Conservation (phyloP, 1,140 invertebrate genomes). For the Telenomus remus region DNA sequence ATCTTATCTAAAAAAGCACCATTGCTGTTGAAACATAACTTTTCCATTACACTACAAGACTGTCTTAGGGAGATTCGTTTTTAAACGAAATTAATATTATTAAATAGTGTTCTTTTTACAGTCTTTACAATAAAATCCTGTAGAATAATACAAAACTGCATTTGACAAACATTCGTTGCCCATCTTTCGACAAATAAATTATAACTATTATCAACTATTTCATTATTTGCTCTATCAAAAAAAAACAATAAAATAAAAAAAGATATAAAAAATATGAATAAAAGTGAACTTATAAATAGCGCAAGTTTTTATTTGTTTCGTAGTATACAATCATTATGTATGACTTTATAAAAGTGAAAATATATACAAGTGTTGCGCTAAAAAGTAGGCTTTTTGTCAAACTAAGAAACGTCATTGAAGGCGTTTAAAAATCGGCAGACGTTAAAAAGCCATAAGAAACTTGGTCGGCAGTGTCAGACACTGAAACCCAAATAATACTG, state of each 20-base stretch:
- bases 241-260: too few species aligned
- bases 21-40: slow-evolving; percentile 21
- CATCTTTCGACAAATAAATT: background rate
- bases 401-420: background rate
- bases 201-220: too few species aligned
- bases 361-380: slow-evolving; percentile 37
- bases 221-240: too few species aligned
- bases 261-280: too few species aligned
- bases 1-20: slow-evolving; percentile 27
- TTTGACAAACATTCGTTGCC: slow-evolving; percentile 15
- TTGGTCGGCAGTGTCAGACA: slow-evolving; percentile 8
- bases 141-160: slow-evolving; percentile 38
- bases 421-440: too few species aligned
- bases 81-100: slow-evolving; percentile 19
- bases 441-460: slow-evolving; percentile 18
- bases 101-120: slow-evolving; percentile 22
- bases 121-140: slow-evolving; percentile 43
- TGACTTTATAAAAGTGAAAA: slow-evolving; percentile 38
- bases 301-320: background rate
- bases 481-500: slow-evolving; percentile 48
- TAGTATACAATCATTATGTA: slow-evolving; percentile 34
- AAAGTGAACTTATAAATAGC: too few species aligned
- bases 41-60: slow-evolving; percentile 38
- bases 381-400: slow-evolving; percentile 13
- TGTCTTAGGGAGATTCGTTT: slow-evolving; percentile 15